These are phyloP conservation scores for Jacana jacana DNA, from an alignment of 2,113 vertebrate species.

Conservation along the genomic window DNA sequence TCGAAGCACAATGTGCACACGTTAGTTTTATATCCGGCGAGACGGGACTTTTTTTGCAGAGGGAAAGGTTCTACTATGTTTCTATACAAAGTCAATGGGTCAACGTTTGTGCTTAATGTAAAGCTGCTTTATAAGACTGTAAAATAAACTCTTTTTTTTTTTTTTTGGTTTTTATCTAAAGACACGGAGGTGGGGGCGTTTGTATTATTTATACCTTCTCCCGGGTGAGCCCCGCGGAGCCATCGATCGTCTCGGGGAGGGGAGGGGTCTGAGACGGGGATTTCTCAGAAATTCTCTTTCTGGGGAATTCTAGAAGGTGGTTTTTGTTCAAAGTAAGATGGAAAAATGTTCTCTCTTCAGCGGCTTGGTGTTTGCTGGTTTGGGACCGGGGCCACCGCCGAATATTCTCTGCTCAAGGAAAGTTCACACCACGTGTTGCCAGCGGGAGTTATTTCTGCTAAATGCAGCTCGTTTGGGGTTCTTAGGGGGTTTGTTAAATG, in stretches of 20 bases:
- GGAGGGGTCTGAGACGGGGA: neutral
- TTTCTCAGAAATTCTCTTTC: neutral
- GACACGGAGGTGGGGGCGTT: neutral
- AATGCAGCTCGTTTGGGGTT: neutral
- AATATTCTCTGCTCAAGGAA: neutral
- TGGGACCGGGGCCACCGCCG: neutral
- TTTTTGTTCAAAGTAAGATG: neutral
- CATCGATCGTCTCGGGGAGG: fast-evolving
- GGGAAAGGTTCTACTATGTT: conserved; percentile 82
- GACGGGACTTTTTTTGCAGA: conserved; percentile 80
- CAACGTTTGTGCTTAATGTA: conserved; percentile 88
- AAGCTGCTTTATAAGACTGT: conserved; percentile 93
- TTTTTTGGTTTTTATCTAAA: conserved; percentile 77
- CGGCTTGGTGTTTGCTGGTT: too few relatives aligned
- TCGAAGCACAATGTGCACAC: conserved; percentile 97
- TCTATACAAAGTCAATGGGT: conserved; percentile 82
- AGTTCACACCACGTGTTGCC: fast-evolving
- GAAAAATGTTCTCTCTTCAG: neutral
- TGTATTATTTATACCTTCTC: neutral
- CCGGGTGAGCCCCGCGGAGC: neutral
- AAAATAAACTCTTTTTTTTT: conserved; percentile 83
- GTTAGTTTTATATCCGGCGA: conserved; percentile 88
- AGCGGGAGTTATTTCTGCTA: neutral
- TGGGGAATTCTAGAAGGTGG: neutral
- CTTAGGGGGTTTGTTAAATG: fast-evolving